These are phyloP conservation scores for Brachionus koreanus DNA, from an alignment of 1,140 invertebrate genomes.

Conservation along the genomic window DNA sequence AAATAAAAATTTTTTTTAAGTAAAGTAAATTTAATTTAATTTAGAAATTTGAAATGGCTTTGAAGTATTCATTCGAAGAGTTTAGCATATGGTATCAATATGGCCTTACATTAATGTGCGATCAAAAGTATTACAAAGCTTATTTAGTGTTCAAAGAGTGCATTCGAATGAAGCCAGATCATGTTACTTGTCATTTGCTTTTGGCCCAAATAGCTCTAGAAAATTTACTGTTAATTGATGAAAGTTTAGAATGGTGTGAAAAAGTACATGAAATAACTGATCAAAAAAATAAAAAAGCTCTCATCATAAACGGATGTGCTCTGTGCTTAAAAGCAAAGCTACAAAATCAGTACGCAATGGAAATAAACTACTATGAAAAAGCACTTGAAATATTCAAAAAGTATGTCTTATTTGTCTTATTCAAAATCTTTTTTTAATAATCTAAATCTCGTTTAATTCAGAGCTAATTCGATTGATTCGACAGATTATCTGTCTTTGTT, in stretches of 20 bases:
- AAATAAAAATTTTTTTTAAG: not conserved
- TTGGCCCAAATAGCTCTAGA: conserved; percentile 77
- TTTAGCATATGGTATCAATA: conserved; percentile 91
- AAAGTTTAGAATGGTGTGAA: conserved; percentile 75
- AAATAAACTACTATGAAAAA: conserved; percentile 62
- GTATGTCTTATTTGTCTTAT: conserved; percentile 55
- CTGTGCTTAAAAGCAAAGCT: conserved; percentile 71
- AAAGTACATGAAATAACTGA: conserved; percentile 57
- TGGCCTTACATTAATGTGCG: conserved; percentile 67
- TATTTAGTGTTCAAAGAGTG: conserved; percentile 74
- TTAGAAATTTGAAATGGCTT: conserved; percentile 82
- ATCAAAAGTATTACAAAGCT: conserved; percentile 63
- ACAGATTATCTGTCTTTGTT: conserved; percentile 69
- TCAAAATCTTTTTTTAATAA: not conserved
- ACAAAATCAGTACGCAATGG: conserved; percentile 66
- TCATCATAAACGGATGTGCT: conserved; percentile 76
- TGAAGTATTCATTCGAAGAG: conserved; percentile 92
- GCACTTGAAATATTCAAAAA: conserved; percentile 65
- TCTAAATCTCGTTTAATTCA: conserved; percentile 24
- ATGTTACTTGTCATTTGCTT: conserved; percentile 69
- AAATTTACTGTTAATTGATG: conserved; percentile 71
- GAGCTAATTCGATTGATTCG: conserved; percentile 52
- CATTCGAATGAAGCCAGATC: conserved; percentile 67
- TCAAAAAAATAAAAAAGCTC: conserved; percentile 23
- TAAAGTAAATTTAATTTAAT: not conserved